Evolutionary conservation across 2,797 vertebrate species (phyloP).

Genomic region (Hyperoplus immaculatus): DNA sequence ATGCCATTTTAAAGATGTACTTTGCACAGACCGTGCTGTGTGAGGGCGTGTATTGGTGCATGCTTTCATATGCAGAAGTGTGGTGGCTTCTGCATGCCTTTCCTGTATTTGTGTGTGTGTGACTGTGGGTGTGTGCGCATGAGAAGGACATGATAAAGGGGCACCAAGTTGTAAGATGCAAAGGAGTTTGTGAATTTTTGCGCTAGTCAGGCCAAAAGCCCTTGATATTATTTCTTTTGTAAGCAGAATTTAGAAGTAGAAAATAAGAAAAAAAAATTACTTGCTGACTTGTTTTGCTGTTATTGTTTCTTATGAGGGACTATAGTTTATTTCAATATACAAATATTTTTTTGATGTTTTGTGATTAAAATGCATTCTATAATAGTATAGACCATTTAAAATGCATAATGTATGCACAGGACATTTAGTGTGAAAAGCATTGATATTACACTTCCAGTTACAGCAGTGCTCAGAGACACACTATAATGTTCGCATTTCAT

Average conservation of each 20-base stretch:
- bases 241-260: constrained; percentile 61
- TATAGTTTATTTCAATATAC: constrained; percentile 71
- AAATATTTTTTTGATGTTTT: constrained; percentile 76
- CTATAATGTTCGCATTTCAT: constrained; percentile 74
- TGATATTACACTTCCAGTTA: constrained; percentile 60
- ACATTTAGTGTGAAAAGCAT: constrained; percentile 68
- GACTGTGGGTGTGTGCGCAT: constrained; percentile 34
- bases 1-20: constrained; percentile 49
- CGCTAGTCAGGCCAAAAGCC: constrained; percentile 51
- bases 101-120: constrained; percentile 37
- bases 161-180: constrained; percentile 37
- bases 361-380: constrained; percentile 75
- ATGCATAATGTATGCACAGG: constrained; percentile 75
- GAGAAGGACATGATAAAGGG: background rate
- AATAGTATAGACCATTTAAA: constrained; percentile 61
- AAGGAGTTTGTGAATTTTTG: constrained; percentile 51
- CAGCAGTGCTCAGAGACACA: constrained; percentile 69
- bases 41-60: constrained; percentile 42
- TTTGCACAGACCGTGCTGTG: constrained; percentile 41
- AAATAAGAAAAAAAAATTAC: constrained; percentile 35
- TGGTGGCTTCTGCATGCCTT: constrained; percentile 60
- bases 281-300: constrained; percentile 62
- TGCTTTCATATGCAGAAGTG: constrained; percentile 62
- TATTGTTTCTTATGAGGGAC: constrained; percentile 79
- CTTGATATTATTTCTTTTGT: constrained; percentile 66